phyloP scores from a whole-genome alignment of 1,140 invertebrate species.

The Probaryconus sp. region DNA sequence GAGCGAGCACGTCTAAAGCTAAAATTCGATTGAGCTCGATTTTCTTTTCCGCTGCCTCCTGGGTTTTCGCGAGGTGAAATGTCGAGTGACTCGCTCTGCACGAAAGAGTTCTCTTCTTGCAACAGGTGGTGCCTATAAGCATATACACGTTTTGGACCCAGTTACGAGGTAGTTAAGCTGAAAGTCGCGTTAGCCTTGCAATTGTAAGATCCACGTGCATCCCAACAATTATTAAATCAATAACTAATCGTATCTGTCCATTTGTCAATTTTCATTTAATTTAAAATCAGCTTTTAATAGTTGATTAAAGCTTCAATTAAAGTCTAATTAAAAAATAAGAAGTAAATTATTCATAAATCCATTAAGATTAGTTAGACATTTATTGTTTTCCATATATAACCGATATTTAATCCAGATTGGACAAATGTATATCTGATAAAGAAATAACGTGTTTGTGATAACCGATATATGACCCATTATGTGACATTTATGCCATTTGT shows the following conservation, averaged over 20 bases:
- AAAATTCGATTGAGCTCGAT: slow-evolving; percentile 54
- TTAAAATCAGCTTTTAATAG: too few relatives aligned
- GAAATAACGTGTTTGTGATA: too few relatives aligned
- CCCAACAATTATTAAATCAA: slow-evolving; percentile 12
- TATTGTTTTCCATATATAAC: too few relatives aligned
- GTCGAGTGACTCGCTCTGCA: slow-evolving; percentile 37
- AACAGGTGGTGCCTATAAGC: slow-evolving; percentile 58
- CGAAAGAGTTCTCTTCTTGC: slow-evolving; percentile 60
- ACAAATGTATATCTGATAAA: too few relatives aligned
- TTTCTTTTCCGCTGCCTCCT: slow-evolving; percentile 44
- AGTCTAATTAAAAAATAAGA: too few relatives aligned
- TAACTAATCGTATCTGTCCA: background rate
- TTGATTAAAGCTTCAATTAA: too few relatives aligned
- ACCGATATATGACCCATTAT: too few relatives aligned
- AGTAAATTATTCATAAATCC: too few relatives aligned
- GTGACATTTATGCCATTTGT: too few relatives aligned
- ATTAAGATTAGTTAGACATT: too few relatives aligned
- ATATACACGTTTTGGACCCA: slow-evolving; percentile 16
- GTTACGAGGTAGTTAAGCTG: slow-evolving; percentile 30
- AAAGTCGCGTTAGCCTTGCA: background rate
- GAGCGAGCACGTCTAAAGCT: slow-evolving; percentile 24
- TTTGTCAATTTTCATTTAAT: too few relatives aligned
- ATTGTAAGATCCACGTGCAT: background rate
- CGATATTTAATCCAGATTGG: too few relatives aligned
- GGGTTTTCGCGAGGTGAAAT: slow-evolving; percentile 49